These are phyloP conservation scores for Astur gentilis DNA, from an alignment of 2,113 vertebrate species.

Conservation along the genomic window DNA sequence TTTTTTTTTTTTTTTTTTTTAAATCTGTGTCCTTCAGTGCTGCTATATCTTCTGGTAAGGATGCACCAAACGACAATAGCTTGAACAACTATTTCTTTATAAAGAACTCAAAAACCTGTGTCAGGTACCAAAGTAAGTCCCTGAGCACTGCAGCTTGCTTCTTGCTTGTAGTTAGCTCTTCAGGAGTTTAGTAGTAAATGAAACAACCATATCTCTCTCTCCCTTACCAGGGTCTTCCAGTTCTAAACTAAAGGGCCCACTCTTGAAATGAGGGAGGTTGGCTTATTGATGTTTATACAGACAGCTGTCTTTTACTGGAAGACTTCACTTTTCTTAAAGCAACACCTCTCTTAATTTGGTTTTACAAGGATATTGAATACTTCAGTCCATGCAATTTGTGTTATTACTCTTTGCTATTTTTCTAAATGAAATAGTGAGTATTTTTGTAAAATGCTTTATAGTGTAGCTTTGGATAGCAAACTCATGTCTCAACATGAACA, in stretches of 20 bases:
- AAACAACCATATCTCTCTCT: neutral
- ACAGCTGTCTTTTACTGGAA: neutral
- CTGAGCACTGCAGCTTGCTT: neutral
- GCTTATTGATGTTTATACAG: rapidly evolving
- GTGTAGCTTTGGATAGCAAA: neutral
- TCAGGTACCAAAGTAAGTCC: neutral
- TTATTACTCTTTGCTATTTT: neutral
- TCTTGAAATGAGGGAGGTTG: neutral
- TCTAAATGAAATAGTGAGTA: neutral
- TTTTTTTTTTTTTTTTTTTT: too few relatives aligned
- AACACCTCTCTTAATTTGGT: neutral
- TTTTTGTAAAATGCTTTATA: neutral
- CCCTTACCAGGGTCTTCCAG: neutral
- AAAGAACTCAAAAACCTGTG: neutral
- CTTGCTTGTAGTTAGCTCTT: rapidly evolving
- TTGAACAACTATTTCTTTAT: neutral
- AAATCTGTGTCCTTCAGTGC: neutral
- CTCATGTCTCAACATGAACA: rapidly evolving
- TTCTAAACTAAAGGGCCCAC: neutral
- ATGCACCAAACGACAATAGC: neutral
- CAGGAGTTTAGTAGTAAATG: neutral
- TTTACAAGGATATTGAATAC: neutral
- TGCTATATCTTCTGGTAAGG: neutral
- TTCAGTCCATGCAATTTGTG: neutral
- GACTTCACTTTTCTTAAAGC: neutral